Percentiles rank a stretch among this genome's conserved stretches.
phyloP scores from a whole-genome alignment of 2,888 invertebrate species.

The Baccha elongata region DNA sequence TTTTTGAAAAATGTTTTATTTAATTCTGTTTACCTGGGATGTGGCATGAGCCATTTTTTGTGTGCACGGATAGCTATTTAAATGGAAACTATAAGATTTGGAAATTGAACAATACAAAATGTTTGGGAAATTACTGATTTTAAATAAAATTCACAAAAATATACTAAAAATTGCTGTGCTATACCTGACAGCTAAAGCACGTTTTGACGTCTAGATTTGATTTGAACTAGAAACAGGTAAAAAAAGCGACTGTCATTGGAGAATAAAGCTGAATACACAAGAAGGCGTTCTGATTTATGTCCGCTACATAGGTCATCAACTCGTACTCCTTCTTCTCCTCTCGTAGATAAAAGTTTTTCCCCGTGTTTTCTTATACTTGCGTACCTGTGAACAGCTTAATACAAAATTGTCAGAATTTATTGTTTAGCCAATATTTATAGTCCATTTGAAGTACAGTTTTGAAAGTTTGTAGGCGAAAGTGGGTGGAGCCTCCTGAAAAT shows the following conservation, averaged over 20 bases:
- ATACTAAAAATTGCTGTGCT: conserved; percentile 19
- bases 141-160: conserved; percentile 14
- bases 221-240: conserved; percentile 20
- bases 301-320: too few relatives aligned
- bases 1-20: conserved; percentile 31
- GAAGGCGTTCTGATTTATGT: neutral
- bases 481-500: too few relatives aligned
- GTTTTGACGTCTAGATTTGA: conserved; percentile 53
- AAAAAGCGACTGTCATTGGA: conserved; percentile 9
- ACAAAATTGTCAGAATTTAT: too few relatives aligned
- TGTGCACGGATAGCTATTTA: neutral
- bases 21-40: conserved; percentile 77
- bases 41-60: conserved; percentile 79
- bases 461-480: too few relatives aligned
- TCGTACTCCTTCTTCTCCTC: too few relatives aligned
- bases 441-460: too few relatives aligned
- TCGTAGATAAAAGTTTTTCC: too few relatives aligned
- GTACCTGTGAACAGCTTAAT: too few relatives aligned
- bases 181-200: conserved; percentile 35
- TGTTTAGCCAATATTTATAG: too few relatives aligned
- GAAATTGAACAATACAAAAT: conserved; percentile 1
- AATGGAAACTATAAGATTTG: neutral
- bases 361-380: too few relatives aligned
- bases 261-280: neutral
- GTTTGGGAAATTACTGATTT: neutral